A percentile compares a stretch with the other conserved stretches of the same genome.
Evolutionary conservation across 2,113 vertebrate species (phyloP).

Genomic region (Cyanoliseus patagonus): DNA sequence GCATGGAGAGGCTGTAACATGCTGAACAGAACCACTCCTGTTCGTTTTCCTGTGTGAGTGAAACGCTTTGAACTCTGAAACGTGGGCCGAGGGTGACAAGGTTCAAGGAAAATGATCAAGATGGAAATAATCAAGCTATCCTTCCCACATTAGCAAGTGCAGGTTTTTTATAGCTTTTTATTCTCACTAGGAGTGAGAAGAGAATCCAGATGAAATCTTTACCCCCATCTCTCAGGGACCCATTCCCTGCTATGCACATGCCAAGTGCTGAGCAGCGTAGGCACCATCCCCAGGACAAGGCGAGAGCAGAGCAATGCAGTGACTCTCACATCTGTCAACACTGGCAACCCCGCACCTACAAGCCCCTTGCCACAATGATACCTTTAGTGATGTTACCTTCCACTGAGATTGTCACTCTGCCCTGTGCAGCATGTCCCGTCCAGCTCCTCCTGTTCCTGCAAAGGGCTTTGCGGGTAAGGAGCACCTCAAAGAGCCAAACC

Average conservation of each 20-base stretch:
- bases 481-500: not conserved
- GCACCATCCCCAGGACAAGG: rapidly evolving
- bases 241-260: rapidly evolving
- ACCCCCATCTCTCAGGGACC: not conserved
- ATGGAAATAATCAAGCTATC: not conserved
- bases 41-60: rapidly evolving
- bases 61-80: not conserved
- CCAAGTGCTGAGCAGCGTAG: not conserved
- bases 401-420: rapidly evolving
- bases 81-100: not conserved
- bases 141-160: not conserved
- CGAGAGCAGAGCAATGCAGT: not conserved
- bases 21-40: not conserved
- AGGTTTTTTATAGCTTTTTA: not conserved
- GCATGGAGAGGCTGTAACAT: not conserved
- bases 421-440: rapidly evolving
- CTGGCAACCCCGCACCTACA: rapidly evolving
- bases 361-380: not conserved
- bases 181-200: not conserved
- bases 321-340: rapidly evolving
- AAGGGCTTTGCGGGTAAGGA: not conserved
- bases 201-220: not conserved
- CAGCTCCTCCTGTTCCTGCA: not conserved
- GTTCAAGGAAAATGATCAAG: not conserved
- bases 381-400: rapidly evolving